Conservation (phyloP, 2,888 invertebrate genomes). For the Dynastes tityus region DNA sequence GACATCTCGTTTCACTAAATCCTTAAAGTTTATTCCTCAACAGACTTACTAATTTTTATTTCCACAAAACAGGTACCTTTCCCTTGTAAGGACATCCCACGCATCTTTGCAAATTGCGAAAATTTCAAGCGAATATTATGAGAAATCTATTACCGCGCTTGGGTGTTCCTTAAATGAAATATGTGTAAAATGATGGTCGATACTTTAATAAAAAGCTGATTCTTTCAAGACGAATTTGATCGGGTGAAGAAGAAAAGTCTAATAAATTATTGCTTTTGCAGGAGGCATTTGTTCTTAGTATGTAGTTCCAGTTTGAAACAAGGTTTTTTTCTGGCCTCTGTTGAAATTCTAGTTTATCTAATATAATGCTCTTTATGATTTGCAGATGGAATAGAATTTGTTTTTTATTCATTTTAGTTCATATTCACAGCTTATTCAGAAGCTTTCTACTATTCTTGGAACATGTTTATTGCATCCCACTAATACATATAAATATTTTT, state of each 20-base stretch:
- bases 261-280: too few relatives aligned
- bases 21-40: slow-evolving; percentile 1
- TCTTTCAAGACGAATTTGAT: too few relatives aligned
- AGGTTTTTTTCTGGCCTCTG: too few relatives aligned
- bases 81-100: slow-evolving; percentile 10
- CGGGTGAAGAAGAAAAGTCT: too few relatives aligned
- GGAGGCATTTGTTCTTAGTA: too few relatives aligned
- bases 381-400: too few relatives aligned
- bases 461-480: background rate
- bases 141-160: background rate
- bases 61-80: background rate
- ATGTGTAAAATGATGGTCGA: background rate
- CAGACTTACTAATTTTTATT: slow-evolving; percentile 15
- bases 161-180: background rate
- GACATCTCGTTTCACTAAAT: slow-evolving; percentile 17
- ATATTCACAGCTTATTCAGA: background rate
- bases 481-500: background rate
- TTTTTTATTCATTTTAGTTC: background rate
- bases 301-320: too few relatives aligned
- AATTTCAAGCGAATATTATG: background rate
- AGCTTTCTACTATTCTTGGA: background rate
- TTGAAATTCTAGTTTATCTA: too few relatives aligned
- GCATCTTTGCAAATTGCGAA: background rate
- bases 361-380: too few relatives aligned
- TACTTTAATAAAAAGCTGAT: background rate